Base-by-base conservation (phyloP, 2,113 vertebrate species). In the Percina caprodes region DNA sequence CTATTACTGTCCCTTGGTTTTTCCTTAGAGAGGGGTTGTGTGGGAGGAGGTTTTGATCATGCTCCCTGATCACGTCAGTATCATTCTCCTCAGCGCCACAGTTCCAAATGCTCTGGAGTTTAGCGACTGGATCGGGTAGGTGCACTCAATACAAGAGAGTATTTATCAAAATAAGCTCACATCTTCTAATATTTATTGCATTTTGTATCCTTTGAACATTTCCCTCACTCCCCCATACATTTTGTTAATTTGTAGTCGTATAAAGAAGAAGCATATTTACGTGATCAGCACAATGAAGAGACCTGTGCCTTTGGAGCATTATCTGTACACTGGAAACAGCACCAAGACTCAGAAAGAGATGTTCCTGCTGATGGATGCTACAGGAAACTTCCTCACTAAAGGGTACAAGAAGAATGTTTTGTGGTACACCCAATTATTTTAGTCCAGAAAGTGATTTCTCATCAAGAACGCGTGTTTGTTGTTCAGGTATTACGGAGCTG, bases 1-100 rank as follows among this genome's bases (percentile, higher is more conserved):
- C 9, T 35, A 26, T n/a, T 24, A 4, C 8, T 9, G 0, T 21
- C 19, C 59, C 7, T 68, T 71, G 74, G 56, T 65, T n/a, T 74
- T 73, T 49, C 54, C 58, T 69, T 88, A 98, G 97, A 95, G 97
- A 10, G 97, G 97, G 0, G 97, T 98, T 3, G 97, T 98, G 30
- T 98, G 97, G 97, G 97, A 98, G 89, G 97, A 98, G 80, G 97
- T 97, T 56, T 91, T 98, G 45, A 98, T 98, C 77, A 97, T 98
- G 97, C 94, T 98, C 1, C 97, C 97, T 0, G 96, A 98, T 59
- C 97, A 98, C 2, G 97, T 98, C 74, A 96, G 96, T 69, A 97
- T 98, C 87, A 97, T 98, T 77, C 95, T 98, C 26, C 96, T 98
- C 14, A 98, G 97, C 3, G 97, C 97, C 78, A 98, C 97, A 0